Conservation (phyloP, 2,797 vertebrate species). For the Oreochromis mossambicus region DNA sequence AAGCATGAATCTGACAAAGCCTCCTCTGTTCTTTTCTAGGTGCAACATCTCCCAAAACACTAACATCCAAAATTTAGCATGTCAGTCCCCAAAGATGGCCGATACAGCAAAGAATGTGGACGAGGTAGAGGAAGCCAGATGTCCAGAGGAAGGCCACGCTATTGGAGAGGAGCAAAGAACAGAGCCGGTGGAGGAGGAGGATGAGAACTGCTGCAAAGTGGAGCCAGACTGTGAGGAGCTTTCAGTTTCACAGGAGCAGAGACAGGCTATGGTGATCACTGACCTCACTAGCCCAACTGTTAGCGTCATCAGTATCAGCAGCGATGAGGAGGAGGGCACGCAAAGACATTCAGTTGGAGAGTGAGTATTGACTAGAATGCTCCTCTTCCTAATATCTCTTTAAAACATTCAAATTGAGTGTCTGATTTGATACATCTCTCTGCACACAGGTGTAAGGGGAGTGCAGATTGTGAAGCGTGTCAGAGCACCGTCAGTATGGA, state of each 20-base stretch:
- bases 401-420: neutral
- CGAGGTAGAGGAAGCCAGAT: constrained; percentile 75
- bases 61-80: constrained; percentile 85
- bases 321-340: constrained; percentile 79
- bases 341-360: constrained; percentile 83
- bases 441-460: constrained; percentile 87
- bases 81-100: constrained; percentile 90
- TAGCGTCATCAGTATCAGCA: constrained; percentile 97
- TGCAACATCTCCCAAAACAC: constrained; percentile 86
- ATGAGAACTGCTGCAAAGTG: constrained; percentile 76
- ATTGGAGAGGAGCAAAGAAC: constrained; percentile 73
- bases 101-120: constrained; percentile 84
- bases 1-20: neutral
- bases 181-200: constrained; percentile 57
- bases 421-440: neutral
- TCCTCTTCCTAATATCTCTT: neutral
- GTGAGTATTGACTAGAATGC: constrained; percentile 74
- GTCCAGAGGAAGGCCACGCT: constrained; percentile 71
- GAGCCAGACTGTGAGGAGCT: constrained; percentile 77
- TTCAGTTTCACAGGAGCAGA: constrained; percentile 78
- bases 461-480: constrained; percentile 93
- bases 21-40: constrained; percentile 1
- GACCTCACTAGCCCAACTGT: constrained; percentile 87
- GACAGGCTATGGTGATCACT: constrained; percentile 86
- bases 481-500: constrained; percentile 95